Conservation (phyloP, 2,888 invertebrate genomes). For the Trachelus stipa region DNA sequence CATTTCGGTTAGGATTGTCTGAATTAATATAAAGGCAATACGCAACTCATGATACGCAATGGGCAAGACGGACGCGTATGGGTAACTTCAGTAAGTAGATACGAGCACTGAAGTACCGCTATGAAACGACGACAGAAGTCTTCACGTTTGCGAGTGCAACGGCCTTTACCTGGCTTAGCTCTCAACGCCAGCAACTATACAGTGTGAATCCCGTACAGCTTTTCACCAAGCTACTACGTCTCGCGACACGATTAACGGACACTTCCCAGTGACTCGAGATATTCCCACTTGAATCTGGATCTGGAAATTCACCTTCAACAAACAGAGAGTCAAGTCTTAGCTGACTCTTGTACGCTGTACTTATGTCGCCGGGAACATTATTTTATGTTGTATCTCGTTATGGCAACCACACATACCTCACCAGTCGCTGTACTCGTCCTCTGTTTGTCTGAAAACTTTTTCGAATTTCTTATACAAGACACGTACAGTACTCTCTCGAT, state of each 20-base stretch:
- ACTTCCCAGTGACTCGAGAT: neutral
- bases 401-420: neutral
- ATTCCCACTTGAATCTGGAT: neutral
- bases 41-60: neutral
- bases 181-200: neutral
- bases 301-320: neutral
- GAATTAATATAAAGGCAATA: neutral
- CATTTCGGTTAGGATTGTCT: neutral
- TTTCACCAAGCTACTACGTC: neutral
- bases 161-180: conserved; percentile 54
- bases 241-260: neutral
- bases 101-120: conserved; percentile 46
- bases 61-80: neutral
- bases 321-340: neutral
- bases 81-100: neutral
- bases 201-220: neutral
- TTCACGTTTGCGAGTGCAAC: conserved; percentile 55
- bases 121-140: conserved; percentile 44
- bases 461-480: neutral
- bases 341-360: neutral
- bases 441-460: neutral
- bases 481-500: neutral
- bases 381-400: neutral
- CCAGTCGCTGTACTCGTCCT: neutral
- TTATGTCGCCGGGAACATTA: neutral